Conservation (phyloP, 37 sponge, comb jelly and placozoan genomes). For the Chondrilla cf. caribensis region DNA sequence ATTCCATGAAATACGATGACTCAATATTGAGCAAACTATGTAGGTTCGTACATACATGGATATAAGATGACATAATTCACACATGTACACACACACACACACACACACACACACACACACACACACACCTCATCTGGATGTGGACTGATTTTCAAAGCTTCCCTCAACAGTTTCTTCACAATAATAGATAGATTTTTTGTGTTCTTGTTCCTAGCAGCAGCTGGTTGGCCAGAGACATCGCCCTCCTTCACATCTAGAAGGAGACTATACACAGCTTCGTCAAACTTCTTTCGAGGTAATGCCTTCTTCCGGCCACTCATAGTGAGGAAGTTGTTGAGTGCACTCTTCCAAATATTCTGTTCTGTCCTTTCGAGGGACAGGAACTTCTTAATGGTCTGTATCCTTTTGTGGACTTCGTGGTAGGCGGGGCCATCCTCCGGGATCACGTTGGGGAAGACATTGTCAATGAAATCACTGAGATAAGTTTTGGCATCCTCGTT, state of each 20-base stretch:
- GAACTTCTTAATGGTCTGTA: neutral
- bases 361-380: too few species aligned
- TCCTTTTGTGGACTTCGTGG: neutral
- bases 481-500: neutral
- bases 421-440: constrained; percentile 17
- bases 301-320: neutral
- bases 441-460: neutral
- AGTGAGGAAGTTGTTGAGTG: neutral
- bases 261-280: constrained; percentile 10
- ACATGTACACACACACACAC: too few species aligned
- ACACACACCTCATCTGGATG: constrained; percentile 26
- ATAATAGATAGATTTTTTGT: neutral
- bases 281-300: neutral
- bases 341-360: neutral
- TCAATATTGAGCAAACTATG: too few species aligned
- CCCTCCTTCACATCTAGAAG: neutral
- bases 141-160: neutral
- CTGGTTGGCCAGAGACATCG: too few species aligned
- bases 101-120: neutral
- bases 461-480: neutral
- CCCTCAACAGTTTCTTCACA: neutral
- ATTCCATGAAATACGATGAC: too few species aligned
- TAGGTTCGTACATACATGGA: too few species aligned
- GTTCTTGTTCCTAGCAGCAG: neutral
- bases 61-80: too few species aligned